Base-by-base conservation (phyloP, 2,888 invertebrate species). In the Dendrolimus houi region DNA sequence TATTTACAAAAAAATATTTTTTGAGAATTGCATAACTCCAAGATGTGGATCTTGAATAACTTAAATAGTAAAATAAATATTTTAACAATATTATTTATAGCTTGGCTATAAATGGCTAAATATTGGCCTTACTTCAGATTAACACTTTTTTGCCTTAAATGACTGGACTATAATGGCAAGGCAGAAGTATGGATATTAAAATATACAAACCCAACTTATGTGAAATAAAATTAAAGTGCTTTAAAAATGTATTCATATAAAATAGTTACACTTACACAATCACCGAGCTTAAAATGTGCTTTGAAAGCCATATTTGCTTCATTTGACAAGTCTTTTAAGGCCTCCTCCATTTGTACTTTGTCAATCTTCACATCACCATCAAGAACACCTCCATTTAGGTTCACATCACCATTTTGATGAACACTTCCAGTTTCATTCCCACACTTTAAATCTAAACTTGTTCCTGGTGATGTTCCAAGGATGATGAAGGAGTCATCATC, bases 401-500 rank as follows among this genome's bases (percentile, higher is more conserved):
- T 12, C 12, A 47, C 12, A 47, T 58, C 56, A 53, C 59, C 61
- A 8, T 58, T 53, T 41, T 59, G 54, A 0, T 59, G 54, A 0
- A n/a, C 52, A 14, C 71, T 67, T 6, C 69, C 74, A 41, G 70
- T 74, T 47, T 70, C 69, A 0, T 72, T 58, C 0, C 80, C 80
- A 59, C 74, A 79, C 56, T 82, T 82, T 9, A 82, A 67, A 56
- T 85, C 86, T 64, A 90, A 61, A 59, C 88, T 89, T 0, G 79
- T 70, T 1, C 84, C 82, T 0, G 90, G 90, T 7, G 90, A 90
- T 0, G 85, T 75, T 6, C 87, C 87, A 13, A 91, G 79, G 60
- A 91, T 85, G 52, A 91, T 89, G 65, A 90, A 90, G 0, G 91
- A 91, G 52, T 91, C 91, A 52, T 91, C 91, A 54, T 88, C 89